Evolutionary conservation across 2,888 invertebrate species (phyloP).

Genomic region (Ommatoiulus sabulosus): DNA sequence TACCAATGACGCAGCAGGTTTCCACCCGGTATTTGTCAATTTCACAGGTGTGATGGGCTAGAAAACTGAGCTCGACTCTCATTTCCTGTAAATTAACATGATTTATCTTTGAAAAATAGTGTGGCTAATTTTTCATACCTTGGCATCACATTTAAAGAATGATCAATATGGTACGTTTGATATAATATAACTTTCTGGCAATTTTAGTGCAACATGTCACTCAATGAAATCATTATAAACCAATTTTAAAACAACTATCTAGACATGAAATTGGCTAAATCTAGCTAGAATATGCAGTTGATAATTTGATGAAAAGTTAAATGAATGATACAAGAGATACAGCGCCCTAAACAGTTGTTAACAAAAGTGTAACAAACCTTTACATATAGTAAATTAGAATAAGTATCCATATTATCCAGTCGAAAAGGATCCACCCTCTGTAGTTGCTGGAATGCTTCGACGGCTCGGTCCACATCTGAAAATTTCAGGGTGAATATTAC

Average conservation of each 20-base stretch:
- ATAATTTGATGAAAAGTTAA: too few species aligned
- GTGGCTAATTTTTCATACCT: too few species aligned
- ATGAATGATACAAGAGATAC: too few species aligned
- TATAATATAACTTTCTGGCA: too few species aligned
- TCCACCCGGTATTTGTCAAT: constrained; percentile 97
- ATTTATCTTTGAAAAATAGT: background rate
- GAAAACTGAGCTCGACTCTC: constrained; percentile 88
- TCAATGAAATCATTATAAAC: too few species aligned
- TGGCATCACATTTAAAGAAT: too few species aligned
- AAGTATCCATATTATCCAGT: constrained; percentile 95
- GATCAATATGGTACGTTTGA: too few species aligned
- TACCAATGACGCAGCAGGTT: constrained; percentile 97
- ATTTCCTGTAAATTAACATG: constrained; percentile 73
- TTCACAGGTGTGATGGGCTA: constrained; percentile 92
- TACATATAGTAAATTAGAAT: constrained; percentile 95
- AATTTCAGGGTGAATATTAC: constrained; percentile 52
- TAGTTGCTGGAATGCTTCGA: constrained; percentile 84
- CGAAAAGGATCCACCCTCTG: constrained; percentile 90
- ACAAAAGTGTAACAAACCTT: constrained; percentile 69
- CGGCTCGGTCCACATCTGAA: constrained; percentile 88
- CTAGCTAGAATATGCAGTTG: too few species aligned
- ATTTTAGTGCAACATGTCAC: too few species aligned
- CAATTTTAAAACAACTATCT: too few species aligned
- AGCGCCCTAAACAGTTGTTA: too few species aligned
- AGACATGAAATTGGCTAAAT: too few species aligned